Conservation (phyloP, 2,797 vertebrate species). For the Gymnoscopelus microlampas region DNA sequence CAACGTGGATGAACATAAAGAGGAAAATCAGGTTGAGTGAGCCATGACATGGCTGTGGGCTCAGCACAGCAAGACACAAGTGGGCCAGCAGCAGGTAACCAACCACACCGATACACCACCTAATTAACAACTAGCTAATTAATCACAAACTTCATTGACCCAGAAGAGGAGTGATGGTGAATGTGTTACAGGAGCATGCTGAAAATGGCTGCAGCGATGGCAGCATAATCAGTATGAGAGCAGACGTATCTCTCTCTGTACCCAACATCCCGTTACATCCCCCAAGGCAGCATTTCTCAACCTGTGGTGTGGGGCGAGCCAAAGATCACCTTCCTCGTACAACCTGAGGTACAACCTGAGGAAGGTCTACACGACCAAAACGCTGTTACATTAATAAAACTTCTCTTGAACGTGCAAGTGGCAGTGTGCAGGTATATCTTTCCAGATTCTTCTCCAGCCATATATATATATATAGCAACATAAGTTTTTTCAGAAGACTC, state of each 20-base stretch:
- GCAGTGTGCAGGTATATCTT: too few species aligned
- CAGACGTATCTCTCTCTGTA: too few species aligned
- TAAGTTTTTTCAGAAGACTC: too few species aligned
- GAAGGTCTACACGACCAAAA: too few species aligned
- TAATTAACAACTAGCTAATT: slow-evolving; percentile 15
- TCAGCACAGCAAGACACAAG: slow-evolving; percentile 24
- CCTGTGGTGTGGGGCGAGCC: neutral
- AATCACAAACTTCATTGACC: slow-evolving; percentile 29
- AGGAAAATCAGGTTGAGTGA: slow-evolving; percentile 25
- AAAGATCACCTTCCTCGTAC: neutral
- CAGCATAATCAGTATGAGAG: neutral
- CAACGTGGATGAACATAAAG: slow-evolving; percentile 5
- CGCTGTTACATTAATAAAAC: too few species aligned
- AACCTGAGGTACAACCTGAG: too few species aligned
- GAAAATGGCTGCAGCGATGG: slow-evolving; percentile 13
- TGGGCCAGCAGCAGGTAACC: neutral
- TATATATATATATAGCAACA: too few species aligned
- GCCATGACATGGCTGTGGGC: slow-evolving; percentile 17
- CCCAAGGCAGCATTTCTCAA: too few species aligned
- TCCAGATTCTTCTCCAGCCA: too few species aligned
- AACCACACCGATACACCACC: neutral
- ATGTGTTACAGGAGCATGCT: neutral
- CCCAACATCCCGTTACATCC: too few species aligned
- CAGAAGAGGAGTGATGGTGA: slow-evolving; percentile 13
- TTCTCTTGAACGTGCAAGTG: too few species aligned